Evolutionary conservation across 2,797 vertebrate species (phyloP), one percentile per base, ranked within the genome.

Genomic region (Poecilia gillii): DNA sequence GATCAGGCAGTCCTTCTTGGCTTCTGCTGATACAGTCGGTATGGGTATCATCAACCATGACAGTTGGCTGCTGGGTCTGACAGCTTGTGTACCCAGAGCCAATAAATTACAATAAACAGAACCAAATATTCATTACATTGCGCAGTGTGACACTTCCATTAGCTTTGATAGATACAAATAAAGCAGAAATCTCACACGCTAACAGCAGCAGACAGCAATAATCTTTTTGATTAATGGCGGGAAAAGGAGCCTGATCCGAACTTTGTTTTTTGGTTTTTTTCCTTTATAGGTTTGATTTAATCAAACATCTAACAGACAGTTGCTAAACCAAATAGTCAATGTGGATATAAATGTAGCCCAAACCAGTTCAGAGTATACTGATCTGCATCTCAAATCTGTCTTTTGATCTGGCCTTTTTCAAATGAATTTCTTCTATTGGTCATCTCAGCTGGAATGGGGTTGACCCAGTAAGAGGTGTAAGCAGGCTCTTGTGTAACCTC

Each of bases 21-120:
- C 82, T 78, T 80, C 45, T 3, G 1, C 43, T 33, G 75, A 81
- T 51, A 20, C 75, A 83, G 85, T 84, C 79, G 75, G 25, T 55
- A 68, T 80, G 45, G 66, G 80, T 80, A 36, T 88, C 74, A 75
- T 78, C 77, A 84, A 72, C 53, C 81, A 11, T 77, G 80, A 82
- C 84, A 64, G 78, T 73, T 87, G 82, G 79, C 83, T 81, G 85
- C 83, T 80, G 77, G 53, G 80, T 81, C 68, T 85, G 84, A 90
- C 84, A 85, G 83, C 31, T 76, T 76, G 62, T 88, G 74, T 84
- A 86, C 28, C 1, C 53, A 57, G 20, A 84, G 49, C 2, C 57
- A n/a, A 83, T 59, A 78, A 72, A 73, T 86, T 77, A 55, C 41
- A 84, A 47, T 64, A 76, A 83, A 81, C 59, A 80, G 75, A 68